phyloP scores from a whole-genome alignment of 2,888 invertebrate species.

The Pristionchus entomophagus region DNA sequence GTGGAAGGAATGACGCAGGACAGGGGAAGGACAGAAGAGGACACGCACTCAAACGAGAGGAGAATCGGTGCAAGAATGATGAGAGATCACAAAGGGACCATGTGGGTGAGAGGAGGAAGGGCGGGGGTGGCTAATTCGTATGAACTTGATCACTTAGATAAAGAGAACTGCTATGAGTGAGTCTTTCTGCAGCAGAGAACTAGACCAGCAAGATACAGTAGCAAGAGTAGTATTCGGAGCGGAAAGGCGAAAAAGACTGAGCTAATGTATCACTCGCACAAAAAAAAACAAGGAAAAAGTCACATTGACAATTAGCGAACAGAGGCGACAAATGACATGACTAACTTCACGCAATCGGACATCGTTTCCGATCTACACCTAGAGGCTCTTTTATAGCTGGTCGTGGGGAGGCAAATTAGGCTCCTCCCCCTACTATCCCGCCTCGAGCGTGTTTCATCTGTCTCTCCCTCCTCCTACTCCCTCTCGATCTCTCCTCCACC shows the following conservation, averaged over 20 bases:
- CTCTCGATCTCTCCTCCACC: not conserved
- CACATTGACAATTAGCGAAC: not conserved
- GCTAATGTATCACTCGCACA: not conserved
- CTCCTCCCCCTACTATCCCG: conserved; percentile 16
- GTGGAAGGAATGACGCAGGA: conserved; percentile 1
- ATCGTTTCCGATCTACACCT: conserved; percentile 20
- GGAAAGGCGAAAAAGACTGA: not conserved
- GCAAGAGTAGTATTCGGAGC: not conserved
- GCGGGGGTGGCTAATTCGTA: not conserved
- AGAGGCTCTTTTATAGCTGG: conserved; percentile 20
- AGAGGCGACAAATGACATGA: not conserved
- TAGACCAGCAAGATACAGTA: not conserved
- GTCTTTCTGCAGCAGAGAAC: not conserved
- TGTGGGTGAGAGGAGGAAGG: not conserved
- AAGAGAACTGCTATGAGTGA: not conserved
- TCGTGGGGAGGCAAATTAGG: not conserved
- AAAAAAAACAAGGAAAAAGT: not conserved
- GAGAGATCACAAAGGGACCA: conserved; percentile 19
- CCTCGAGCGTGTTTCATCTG: conserved; percentile 21
- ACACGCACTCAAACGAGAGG: too few species aligned
- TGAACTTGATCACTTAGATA: not conserved
- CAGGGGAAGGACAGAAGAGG: not conserved
- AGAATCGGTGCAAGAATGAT: conserved; percentile 13
- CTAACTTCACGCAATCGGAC: not conserved
- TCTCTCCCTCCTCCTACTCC: not conserved